Percentiles rank a stretch among this genome's conserved stretches.
phyloP scores from a whole-genome alignment of 2,797 vertebrate species.

The Pseudopleuronectes americanus region DNA sequence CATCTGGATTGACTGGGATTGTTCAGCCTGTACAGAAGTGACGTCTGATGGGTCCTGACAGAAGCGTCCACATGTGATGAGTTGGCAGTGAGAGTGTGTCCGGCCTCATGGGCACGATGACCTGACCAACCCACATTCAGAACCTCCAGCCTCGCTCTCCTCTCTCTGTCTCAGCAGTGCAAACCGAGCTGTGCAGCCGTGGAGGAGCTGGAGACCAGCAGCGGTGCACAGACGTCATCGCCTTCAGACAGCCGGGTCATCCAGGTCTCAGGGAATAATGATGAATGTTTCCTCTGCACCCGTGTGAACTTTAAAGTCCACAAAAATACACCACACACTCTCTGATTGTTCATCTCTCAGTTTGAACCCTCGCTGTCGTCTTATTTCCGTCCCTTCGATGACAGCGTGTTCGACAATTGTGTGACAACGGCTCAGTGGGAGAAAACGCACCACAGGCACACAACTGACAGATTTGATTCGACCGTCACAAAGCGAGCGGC shows the following conservation, averaged over 20 bases:
- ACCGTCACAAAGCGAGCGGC: slow-evolving; percentile 25
- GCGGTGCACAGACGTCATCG: slow-evolving; percentile 31
- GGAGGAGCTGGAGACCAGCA: slow-evolving; percentile 34
- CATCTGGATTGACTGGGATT: no score
- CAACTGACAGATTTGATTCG: slow-evolving; percentile 41
- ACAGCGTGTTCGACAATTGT: no score
- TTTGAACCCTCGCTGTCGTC: neutral
- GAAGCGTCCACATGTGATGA: neutral
- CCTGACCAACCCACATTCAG: slow-evolving; percentile 21
- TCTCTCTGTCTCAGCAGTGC: slow-evolving; percentile 13
- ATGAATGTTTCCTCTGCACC: slow-evolving; percentile 40
- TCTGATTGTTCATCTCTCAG: neutral
- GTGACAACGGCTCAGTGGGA: neutral
- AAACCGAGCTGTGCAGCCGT: slow-evolving; percentile 34
- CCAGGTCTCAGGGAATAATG: slow-evolving; percentile 44
- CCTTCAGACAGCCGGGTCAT: slow-evolving; percentile 46
- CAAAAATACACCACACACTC: no score
- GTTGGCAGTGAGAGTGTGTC: neutral
- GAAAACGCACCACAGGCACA: slow-evolving; percentile 21
- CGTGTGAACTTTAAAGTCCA: no score
- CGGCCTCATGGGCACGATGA: neutral
- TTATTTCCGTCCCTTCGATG: no score
- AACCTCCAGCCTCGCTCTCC: neutral
- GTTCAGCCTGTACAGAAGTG: no score
- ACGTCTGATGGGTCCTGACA: neutral